Evolutionary conservation across 2,888 invertebrate genomes (phyloP).

Genomic region (Coenonympha arcania): DNA sequence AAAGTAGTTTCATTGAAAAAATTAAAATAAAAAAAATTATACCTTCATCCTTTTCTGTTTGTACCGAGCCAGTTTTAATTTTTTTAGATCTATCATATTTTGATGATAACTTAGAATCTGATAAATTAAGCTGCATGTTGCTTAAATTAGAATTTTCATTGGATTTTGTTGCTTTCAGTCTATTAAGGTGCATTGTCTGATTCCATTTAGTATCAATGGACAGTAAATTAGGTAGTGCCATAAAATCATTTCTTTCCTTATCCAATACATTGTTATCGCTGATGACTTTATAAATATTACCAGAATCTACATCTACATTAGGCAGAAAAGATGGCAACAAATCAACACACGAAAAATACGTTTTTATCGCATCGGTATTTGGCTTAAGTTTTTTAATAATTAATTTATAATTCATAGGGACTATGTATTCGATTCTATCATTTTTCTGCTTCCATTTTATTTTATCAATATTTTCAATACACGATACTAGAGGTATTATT

Average conservation of each 20-base stretch:
- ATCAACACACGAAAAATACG: slow-evolving; percentile 62
- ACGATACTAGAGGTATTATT: slow-evolving; percentile 54
- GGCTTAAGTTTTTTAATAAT: slow-evolving; percentile 42
- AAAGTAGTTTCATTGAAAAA: too few relatives aligned
- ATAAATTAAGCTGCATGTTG: background rate
- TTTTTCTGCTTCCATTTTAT: slow-evolving; percentile 46
- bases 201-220: background rate
- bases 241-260: slow-evolving; percentile 27
- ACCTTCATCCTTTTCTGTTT: slow-evolving; percentile 1
- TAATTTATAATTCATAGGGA: slow-evolving; percentile 60
- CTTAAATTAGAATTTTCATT: background rate
- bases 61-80: background rate
- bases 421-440: slow-evolving; percentile 46
- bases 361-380: slow-evolving; percentile 32
- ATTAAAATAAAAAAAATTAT: slow-evolving; percentile 5
- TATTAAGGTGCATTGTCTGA: background rate
- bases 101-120: background rate
- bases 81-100: background rate
- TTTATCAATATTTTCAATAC: slow-evolving; percentile 50
- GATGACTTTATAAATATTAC: slow-evolving; percentile 41
- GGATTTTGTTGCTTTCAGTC: background rate
- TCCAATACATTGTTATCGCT: slow-evolving; percentile 47
- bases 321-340: slow-evolving; percentile 34
- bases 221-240: background rate
- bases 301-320: slow-evolving; percentile 33